Percentiles rank a stretch among this genome's conserved stretches.
phyloP scores from a whole-genome alignment of 2,113 vertebrate species.

The Hemichromis elongatus region DNA sequence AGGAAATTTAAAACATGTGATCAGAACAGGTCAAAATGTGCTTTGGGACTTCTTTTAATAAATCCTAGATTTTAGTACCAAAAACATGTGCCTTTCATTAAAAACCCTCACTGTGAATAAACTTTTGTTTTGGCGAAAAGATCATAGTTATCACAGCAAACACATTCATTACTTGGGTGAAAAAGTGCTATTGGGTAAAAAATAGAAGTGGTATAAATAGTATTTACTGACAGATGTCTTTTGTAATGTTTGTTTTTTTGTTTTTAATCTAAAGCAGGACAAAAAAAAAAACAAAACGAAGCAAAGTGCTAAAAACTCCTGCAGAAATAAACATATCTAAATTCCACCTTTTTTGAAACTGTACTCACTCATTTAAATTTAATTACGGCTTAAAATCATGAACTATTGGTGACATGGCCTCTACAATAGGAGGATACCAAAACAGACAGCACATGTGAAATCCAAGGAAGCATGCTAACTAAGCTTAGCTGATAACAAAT shows the following conservation, averaged over 20 bases:
- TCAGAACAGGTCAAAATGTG: neutral
- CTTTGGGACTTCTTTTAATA: neutral
- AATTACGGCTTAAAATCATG: neutral
- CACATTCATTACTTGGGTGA: neutral
- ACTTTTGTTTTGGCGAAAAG: neutral
- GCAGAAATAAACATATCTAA: neutral
- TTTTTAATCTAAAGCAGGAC: neutral
- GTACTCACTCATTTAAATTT: neutral
- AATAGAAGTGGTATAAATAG: neutral
- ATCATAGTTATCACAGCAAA: neutral
- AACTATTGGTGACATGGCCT: neutral
- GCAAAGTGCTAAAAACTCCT: neutral
- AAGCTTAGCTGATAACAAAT: neutral
- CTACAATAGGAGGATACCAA: neutral
- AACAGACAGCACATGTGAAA: neutral
- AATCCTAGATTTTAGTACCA: neutral
- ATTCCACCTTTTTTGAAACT: neutral
- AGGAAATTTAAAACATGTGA: slow-evolving; percentile 34
- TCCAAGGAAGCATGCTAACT: neutral
- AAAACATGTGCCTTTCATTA: neutral
- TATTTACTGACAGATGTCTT: neutral
- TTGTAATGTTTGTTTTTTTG: neutral
- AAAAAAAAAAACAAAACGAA: neutral
- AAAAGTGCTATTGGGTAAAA: neutral
- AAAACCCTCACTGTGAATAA: neutral